Percentiles rank a stretch among this genome's conserved stretches.
Evolutionary conservation across 1,140 invertebrate genomes (phyloP).

Genomic region (Olivierus martensii): DNA sequence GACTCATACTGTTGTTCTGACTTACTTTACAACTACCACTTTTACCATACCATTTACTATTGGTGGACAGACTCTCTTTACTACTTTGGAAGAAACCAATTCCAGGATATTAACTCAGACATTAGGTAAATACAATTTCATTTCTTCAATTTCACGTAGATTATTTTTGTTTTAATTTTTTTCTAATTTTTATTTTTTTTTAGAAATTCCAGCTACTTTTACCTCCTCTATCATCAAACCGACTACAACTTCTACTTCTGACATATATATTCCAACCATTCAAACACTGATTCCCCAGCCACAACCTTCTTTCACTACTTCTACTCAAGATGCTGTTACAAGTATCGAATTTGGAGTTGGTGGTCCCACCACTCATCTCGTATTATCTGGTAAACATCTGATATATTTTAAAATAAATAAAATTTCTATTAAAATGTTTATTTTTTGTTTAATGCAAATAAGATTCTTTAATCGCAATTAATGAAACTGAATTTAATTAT

Average conservation of each 20-base stretch:
- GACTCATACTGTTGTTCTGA: conserved; percentile 13
- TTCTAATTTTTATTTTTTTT: not conserved
- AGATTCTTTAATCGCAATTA: too few relatives aligned
- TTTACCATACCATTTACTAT: conserved; percentile 21
- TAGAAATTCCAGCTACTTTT: not conserved
- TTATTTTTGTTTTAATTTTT: not conserved
- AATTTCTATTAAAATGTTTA: too few relatives aligned
- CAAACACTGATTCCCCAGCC: not conserved
- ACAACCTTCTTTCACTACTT: not conserved
- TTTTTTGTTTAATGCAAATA: too few relatives aligned
- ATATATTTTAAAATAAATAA: too few relatives aligned
- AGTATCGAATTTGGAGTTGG: not conserved
- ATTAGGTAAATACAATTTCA: conserved; percentile 3
- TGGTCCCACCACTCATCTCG: not conserved
- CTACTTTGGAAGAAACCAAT: conserved; percentile 22
- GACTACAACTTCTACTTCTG: not conserved
- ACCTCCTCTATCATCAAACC: not conserved
- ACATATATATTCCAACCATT: not conserved
- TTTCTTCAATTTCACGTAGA: not conserved
- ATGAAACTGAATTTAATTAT: too few relatives aligned
- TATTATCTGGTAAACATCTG: not conserved
- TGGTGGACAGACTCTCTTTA: conserved; percentile 14
- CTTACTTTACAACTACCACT: conserved; percentile 22
- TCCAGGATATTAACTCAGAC: conserved; percentile 19
- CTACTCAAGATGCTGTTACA: not conserved